These are phyloP conservation scores for Cebidichthys violaceus DNA, from an alignment of 2,113 vertebrate genomes.

Conservation along the genomic window DNA sequence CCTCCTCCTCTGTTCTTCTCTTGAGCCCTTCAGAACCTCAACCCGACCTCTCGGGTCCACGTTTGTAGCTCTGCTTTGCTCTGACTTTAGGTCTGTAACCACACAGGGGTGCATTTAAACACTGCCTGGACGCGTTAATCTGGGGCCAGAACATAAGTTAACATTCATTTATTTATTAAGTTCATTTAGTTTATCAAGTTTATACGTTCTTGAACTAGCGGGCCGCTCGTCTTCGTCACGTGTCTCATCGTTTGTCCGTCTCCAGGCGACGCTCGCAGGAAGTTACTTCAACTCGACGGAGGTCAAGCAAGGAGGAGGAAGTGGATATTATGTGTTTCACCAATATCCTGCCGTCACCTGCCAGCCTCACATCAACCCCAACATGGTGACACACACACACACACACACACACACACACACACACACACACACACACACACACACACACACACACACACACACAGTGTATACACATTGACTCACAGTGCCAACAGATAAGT, in stretches of 20 bases:
- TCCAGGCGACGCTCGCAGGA: rapidly evolving
- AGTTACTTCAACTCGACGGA: neutral
- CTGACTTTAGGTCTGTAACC: too few relatives aligned
- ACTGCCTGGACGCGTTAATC: too few relatives aligned
- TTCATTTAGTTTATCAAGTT: neutral
- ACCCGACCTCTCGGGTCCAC: neutral
- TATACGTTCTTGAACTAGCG: too few relatives aligned
- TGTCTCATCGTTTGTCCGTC: neutral
- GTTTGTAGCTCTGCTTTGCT: neutral
- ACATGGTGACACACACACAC: constrained; percentile 50
- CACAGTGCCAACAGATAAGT: neutral
- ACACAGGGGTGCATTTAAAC: too few relatives aligned
- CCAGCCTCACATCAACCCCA: rapidly evolving
- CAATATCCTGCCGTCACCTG: constrained; percentile 52
- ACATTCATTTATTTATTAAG: neutral
- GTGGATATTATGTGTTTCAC: constrained; percentile 71
- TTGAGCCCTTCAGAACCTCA: neutral
- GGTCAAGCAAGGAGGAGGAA: constrained; percentile 45
- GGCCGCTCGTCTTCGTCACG: too few relatives aligned
- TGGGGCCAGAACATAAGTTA: neutral
- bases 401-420: constrained; percentile 18
- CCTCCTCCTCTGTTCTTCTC: neutral
- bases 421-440: constrained; percentile 14
- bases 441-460: constrained; percentile 7
- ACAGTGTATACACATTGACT: neutral